Base-by-base conservation (phyloP, 2,888 invertebrate genomes). In the Hetaerina titia region DNA sequence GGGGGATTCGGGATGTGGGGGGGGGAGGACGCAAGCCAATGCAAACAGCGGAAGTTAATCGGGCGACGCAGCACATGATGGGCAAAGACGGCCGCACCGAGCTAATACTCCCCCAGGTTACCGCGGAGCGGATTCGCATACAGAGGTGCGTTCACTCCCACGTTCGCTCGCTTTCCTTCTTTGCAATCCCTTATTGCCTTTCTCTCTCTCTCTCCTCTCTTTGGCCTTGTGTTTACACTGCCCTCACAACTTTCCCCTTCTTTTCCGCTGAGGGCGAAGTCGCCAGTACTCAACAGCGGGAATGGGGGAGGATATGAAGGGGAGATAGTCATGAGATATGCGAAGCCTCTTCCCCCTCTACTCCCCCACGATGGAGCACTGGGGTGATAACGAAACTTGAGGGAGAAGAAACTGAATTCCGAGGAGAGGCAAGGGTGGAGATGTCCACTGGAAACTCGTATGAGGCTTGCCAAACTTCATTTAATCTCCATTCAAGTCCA, bases 1-100 rank as follows among this genome's bases (percentile, higher is more conserved):
- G 95, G 94, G 95, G 95, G 95, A 95, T 95, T 96, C 95, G 95
- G 95, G 95, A 96, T 95, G 95, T 96, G 94, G 95, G 95, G 96
- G 96, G 96, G 96, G 96, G 95, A n/a, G 95, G 95, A 95, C 95
- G 95, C 95, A 95, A 31, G 22, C 57, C 17, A 88, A 22, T 58
- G 89, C 56, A 89, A n/a, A 22, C 22, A 58, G 89, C 58, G 89
- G 63, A 90, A 90, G 60, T 63, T 90, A 90, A 90, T 90, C 90
- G 90, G 63, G 31, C 63, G 25, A n/a, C 81, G 17, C 90, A 64
- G 13, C n/a, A 63, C 31, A 57, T n/a, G 89, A 56, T 89, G 89
- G 58, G 89, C 8, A 45, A n/a, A 19, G 58, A 31, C 15, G 58
- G 56, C 58, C 25, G 63, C 31, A 7, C 57, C 19, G 31, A 60